phyloP scores from a whole-genome alignment of 1,140 invertebrate species.

The Aphidius ervi region DNA sequence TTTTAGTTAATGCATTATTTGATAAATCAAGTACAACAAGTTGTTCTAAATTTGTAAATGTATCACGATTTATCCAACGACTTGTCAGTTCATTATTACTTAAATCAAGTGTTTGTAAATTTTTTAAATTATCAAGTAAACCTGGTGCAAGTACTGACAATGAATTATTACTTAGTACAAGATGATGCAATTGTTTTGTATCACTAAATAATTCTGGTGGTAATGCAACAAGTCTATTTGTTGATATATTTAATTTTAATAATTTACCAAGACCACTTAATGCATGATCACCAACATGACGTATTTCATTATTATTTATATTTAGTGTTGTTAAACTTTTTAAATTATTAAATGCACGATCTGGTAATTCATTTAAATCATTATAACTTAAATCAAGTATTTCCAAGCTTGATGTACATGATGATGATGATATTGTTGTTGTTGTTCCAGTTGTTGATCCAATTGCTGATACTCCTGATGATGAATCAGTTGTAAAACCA shows the following conservation, averaged over 20 bases:
- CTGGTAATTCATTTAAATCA: conserved; percentile 64
- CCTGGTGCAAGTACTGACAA: conserved; percentile 71
- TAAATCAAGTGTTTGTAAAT: conserved; percentile 73
- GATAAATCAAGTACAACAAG: conserved; percentile 74
- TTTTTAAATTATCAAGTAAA: conserved; percentile 68
- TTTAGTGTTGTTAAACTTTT: conserved; percentile 62
- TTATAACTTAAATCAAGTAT: conserved; percentile 71
- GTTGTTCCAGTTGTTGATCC: conserved; percentile 65
- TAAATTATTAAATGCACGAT: conserved; percentile 66
- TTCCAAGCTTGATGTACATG: conserved; percentile 64
- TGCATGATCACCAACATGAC: conserved; percentile 66
- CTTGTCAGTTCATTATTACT: conserved; percentile 73
- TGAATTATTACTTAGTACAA: conserved; percentile 78
- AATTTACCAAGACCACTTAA: conserved; percentile 64
- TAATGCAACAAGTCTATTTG: conserved; percentile 69
- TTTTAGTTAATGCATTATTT: conserved; percentile 65
- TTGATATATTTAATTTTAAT: conserved; percentile 70
- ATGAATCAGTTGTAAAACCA: conserved; percentile 64
- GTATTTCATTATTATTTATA: conserved; percentile 71
- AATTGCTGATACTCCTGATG: conserved; percentile 47
- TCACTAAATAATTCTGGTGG: conserved; percentile 71
- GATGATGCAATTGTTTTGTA: conserved; percentile 62
- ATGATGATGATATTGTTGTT: conserved; percentile 40
- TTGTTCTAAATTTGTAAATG: conserved; percentile 68
- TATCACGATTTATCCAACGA: conserved; percentile 73